Evolutionary conservation across 2,888 invertebrate genomes (phyloP).

Genomic region (Oeneis ivallda): DNA sequence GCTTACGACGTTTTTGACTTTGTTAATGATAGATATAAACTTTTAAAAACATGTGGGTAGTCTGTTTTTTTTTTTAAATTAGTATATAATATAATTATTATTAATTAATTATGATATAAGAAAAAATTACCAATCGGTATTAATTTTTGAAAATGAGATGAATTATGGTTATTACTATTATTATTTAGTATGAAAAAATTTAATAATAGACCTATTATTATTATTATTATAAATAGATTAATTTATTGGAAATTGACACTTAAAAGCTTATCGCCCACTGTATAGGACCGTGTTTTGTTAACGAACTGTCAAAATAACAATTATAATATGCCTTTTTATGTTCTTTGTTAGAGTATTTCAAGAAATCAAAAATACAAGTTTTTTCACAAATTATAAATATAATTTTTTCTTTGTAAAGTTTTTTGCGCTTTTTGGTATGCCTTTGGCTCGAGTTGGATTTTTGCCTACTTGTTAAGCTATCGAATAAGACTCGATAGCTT

Average conservation of each 20-base stretch:
- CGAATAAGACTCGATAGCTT: too few species aligned
- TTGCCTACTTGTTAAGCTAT: too few species aligned
- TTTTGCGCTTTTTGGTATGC: too few species aligned
- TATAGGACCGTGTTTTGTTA: neutral
- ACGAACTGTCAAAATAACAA: neutral
- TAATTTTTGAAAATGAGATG: constrained; percentile 17
- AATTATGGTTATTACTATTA: constrained; percentile 22
- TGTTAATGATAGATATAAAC: neutral
- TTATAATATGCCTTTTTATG: too few species aligned
- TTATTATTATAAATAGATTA: constrained; percentile 28
- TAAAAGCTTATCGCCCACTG: constrained; percentile 16
- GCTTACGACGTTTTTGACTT: too few species aligned
- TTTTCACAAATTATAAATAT: too few species aligned
- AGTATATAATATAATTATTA: constrained; percentile 3
- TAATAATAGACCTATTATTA: constrained; percentile 1
- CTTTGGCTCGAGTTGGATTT: too few species aligned
- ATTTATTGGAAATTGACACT: constrained; percentile 34
- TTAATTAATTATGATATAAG: constrained; percentile 8
- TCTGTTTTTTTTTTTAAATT: constrained; percentile 1
- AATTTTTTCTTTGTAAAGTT: too few species aligned
- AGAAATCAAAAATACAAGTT: too few species aligned
- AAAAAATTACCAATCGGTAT: constrained; percentile 28
- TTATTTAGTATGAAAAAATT: constrained; percentile 2
- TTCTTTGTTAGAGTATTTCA: too few species aligned
- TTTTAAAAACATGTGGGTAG: constrained; percentile 17